phyloP scores from a whole-genome alignment of 2,113 vertebrate genomes.

The Oplegnathus fasciatus region DNA sequence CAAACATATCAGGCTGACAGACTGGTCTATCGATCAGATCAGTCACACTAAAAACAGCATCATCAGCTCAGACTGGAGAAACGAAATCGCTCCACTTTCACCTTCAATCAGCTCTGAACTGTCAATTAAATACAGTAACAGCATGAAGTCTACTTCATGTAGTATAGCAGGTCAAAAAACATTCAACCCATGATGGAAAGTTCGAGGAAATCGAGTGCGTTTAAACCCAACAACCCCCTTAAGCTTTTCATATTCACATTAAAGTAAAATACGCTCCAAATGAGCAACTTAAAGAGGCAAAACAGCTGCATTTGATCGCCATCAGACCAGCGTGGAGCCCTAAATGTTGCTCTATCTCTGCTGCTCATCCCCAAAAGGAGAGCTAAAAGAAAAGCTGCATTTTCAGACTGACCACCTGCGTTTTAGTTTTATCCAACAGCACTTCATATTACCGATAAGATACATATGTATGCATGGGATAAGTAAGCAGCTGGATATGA shows the following conservation, averaged over 20 bases:
- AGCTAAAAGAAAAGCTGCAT: neutral
- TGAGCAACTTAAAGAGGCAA: neutral
- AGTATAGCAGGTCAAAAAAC: neutral
- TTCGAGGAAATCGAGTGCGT: neutral
- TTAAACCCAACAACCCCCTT: neutral
- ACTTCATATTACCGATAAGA: neutral
- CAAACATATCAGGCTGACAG: slow-evolving; percentile 64
- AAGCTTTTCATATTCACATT: neutral
- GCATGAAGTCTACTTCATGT: neutral
- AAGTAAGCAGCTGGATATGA: neutral
- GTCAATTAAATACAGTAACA: neutral
- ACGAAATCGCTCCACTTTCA: slow-evolving; percentile 11
- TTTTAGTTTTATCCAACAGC: neutral
- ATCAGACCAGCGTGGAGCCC: slow-evolving; percentile 1
- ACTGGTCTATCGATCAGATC: slow-evolving; percentile 63
- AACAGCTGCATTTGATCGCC: neutral
- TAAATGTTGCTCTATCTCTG: neutral
- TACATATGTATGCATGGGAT: too few relatives aligned
- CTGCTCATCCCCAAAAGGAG: neutral
- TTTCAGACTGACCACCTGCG: neutral
- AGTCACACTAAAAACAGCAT: slow-evolving; percentile 32
- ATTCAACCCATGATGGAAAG: neutral
- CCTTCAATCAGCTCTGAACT: slow-evolving; percentile 5
- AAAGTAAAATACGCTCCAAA: neutral
- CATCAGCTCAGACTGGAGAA: slow-evolving; percentile 21